Percentiles rank a stretch among this genome's conserved stretches.
Conservation (phyloP, 2,888 invertebrate species). For the Hemaris fuciformis region DNA sequence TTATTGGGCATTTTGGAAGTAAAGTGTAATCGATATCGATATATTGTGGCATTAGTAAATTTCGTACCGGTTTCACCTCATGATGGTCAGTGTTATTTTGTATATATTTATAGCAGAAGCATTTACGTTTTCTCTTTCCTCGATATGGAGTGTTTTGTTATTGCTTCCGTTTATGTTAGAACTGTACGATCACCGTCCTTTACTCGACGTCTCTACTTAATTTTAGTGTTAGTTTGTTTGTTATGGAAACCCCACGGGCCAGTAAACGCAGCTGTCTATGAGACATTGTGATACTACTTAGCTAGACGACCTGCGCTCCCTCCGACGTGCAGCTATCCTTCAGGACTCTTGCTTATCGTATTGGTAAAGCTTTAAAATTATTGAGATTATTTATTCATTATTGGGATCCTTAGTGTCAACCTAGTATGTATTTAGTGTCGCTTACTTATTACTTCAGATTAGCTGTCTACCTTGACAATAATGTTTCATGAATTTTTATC, state of each 20-base stretch:
- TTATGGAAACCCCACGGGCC: conserved; percentile 71
- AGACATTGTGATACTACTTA: conserved; percentile 79
- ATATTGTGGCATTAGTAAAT: conserved; percentile 63
- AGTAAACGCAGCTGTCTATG: conserved; percentile 74
- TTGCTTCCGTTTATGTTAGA: conserved; percentile 55
- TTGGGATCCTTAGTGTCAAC: conserved; percentile 52
- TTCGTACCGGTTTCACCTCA: conserved; percentile 56
- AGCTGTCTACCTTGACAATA: conserved; percentile 63
- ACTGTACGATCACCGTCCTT: conserved; percentile 68
- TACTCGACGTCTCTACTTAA: conserved; percentile 76
- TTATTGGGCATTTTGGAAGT: conserved; percentile 49
- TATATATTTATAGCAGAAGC: conserved; percentile 55
- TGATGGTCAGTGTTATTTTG: conserved; percentile 65
- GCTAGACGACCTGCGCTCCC: conserved; percentile 50
- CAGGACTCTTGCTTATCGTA: conserved; percentile 53
- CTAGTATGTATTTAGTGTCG: conserved; percentile 45
- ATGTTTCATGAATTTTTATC: conserved; percentile 44
- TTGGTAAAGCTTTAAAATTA: conserved; percentile 75
- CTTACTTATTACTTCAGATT: conserved; percentile 34
- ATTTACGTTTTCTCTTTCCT: conserved; percentile 57
- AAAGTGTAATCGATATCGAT: conserved; percentile 37
- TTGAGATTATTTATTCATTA: conserved; percentile 78
- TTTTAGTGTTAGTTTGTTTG: conserved; percentile 73
- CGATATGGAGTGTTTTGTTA: conserved; percentile 53
- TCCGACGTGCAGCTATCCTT: conserved; percentile 50